Evolutionary conservation across 1,140 invertebrate genomes (phyloP).

Genomic region (Listronotus oregonensis): DNA sequence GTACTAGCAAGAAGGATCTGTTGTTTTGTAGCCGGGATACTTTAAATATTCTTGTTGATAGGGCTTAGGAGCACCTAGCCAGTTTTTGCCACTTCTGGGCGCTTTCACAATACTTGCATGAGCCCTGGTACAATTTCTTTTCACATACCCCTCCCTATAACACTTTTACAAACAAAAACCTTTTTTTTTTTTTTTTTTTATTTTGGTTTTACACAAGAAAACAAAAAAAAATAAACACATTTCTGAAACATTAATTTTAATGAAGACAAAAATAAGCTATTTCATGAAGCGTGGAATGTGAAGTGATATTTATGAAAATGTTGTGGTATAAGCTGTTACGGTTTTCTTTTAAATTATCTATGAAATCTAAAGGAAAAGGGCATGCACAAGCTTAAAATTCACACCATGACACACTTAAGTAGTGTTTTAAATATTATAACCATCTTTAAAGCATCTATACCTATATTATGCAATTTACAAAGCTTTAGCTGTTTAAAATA

Average conservation of each 20-base stretch:
- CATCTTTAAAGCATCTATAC: neutral
- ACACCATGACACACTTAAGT: conserved; percentile 24
- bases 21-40: neutral
- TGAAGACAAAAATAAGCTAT: conserved; percentile 25
- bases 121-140: no score
- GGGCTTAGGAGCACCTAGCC: no score
- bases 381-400: conserved; percentile 18
- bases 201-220: conserved; percentile 2
- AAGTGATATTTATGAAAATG: conserved; percentile 28
- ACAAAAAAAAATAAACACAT: neutral
- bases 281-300: conserved; percentile 29
- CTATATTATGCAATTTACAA: no score
- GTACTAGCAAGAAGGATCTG: no score
- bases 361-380: conserved; percentile 7
- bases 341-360: neutral
- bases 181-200: no score
- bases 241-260: conserved; percentile 10
- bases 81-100: no score
- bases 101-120: no score
- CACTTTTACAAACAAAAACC: no score
- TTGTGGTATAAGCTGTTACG: conserved; percentile 23
- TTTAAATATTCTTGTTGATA: neutral
- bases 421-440: neutral
- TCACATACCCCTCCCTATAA: no score
- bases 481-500: no score